These are phyloP conservation scores for Mystacides longicornis DNA, from an alignment of 2,888 invertebrate genomes.

Conservation along the genomic window DNA sequence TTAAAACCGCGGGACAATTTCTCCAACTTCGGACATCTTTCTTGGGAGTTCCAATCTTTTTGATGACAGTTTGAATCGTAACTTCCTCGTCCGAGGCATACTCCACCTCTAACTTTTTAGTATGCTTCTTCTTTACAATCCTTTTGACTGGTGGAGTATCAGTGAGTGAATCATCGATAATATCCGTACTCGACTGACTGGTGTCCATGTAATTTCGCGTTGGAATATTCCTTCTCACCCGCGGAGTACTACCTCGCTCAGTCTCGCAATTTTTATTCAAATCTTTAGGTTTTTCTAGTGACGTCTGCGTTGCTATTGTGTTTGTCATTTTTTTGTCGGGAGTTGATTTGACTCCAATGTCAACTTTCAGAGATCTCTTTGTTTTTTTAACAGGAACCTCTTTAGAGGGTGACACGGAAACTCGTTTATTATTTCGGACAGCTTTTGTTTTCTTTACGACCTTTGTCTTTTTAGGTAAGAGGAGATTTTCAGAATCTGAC, in stretches of 20 bases:
- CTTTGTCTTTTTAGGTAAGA: conserved; percentile 31
- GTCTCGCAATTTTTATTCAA: conserved; percentile 39
- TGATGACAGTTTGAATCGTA: conserved; percentile 35
- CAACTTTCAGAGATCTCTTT: conserved; percentile 34
- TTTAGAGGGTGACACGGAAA: conserved; percentile 6
- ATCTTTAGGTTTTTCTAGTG: conserved; percentile 34
- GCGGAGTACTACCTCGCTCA: conserved; percentile 35
- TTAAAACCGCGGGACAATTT: conserved; percentile 36
- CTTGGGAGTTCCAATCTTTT: conserved; percentile 36
- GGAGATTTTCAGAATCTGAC: conserved; percentile 10
- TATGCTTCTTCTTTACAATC: conserved; percentile 34
- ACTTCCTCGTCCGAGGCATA: conserved; percentile 35
- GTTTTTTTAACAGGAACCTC: conserved; percentile 37
- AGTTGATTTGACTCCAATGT: conserved; percentile 29
- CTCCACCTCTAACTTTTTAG: conserved; percentile 31
- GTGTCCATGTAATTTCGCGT: conserved; percentile 13
- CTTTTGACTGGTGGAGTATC: conserved; percentile 29
- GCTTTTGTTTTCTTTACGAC: conserved; percentile 29
- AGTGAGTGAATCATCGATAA: conserved; percentile 44
- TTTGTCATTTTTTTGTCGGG: conserved; percentile 41
- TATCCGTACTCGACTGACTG: conserved; percentile 38
- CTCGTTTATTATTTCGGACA: conserved; percentile 25
- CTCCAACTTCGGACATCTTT: conserved; percentile 38
- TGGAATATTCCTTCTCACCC: conserved; percentile 18
- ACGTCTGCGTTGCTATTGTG: conserved; percentile 43